Conservation (phyloP, 35 echinoderm and acorn worm species). For the Lytechinus variegatus region DNA sequence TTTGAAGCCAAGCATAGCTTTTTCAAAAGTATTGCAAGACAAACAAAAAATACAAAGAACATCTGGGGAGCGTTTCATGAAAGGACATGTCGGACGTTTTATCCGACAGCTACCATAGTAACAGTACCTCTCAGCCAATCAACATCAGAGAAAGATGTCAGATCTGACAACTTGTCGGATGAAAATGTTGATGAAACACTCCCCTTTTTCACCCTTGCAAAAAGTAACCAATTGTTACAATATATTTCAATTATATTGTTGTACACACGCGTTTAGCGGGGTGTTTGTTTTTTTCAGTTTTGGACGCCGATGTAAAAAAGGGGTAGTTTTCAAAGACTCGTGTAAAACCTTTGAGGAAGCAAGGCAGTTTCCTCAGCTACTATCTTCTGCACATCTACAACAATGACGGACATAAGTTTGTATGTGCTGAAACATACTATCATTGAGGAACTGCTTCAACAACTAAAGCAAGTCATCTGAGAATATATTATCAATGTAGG, state of each 20-base stretch:
- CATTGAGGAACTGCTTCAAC: neutral
- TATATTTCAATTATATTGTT: neutral
- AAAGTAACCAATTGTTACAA: neutral
- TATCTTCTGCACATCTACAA: neutral
- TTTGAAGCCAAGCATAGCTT: conserved; percentile 59
- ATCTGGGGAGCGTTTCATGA: no score
- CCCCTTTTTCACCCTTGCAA: neutral
- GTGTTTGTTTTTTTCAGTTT: neutral
- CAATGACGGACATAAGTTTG: neutral
- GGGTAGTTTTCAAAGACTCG: neutral
- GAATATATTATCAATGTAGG: neutral
- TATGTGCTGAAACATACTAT: conserved; percentile 9
- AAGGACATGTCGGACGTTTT: no score
- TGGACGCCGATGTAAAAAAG: neutral
- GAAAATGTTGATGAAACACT: no score
- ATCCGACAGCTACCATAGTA: no score
- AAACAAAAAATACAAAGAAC: conserved; percentile 55
- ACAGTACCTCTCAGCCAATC: neutral
- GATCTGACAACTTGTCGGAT: no score
- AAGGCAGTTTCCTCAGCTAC: conserved; percentile 3
- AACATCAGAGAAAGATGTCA: neutral
- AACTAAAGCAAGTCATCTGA: neutral
- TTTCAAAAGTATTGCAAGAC: conserved; percentile 52
- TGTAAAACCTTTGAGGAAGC: neutral
- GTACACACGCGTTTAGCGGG: no score